Base-by-base conservation (phyloP, 1,140 invertebrate genomes). In the Lordiphosa clarofinis region DNA sequence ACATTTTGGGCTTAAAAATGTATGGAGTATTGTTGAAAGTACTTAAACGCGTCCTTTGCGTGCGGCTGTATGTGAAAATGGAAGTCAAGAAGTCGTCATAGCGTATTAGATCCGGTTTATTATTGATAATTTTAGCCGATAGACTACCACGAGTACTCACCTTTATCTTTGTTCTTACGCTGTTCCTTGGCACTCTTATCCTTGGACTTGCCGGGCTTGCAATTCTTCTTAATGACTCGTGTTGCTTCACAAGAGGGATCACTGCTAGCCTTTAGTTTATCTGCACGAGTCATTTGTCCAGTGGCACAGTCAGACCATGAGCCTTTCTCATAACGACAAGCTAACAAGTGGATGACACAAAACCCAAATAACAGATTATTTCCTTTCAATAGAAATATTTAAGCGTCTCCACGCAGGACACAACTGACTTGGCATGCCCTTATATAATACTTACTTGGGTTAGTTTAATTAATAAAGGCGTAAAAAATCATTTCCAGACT, bases 271-370 rank as follows among this genome's bases (percentile, higher is more conserved):
- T 94, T 94, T 53, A 95, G 82, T 70, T 92, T 94, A 82, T 95
- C 93, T 66, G 91, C 91, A 86, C 94, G 91, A 44, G 91, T 92
- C 91, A 94, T 94, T 87, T 91, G 90, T 59, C 92, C 88, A 28
- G 72, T 88, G 12, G 68, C 94, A 89, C 96, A 97, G 72, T 96
- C 94, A 56, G 94, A 94, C 96, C 95, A 96, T 57, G 94, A 90
- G 56, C 95, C 94, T 81, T 96, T 95, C 52, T 91, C 91, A 89
- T 96, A 97, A 86, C 95, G 93, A 89, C 96, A 97, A 44, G 92
- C 88, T 89, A 46, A n/a, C 40, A 42, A 43, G 12, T 24, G 28
- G 2, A 46, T 15, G 4, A 40, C 38, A 19, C 12, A 36, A 56
- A 11, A 19, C 4, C 24, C 4, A 28, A 6, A 28, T 28, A 6